phyloP scores from a whole-genome alignment of 2,797 vertebrate species.

The Carduelis carduelis region DNA sequence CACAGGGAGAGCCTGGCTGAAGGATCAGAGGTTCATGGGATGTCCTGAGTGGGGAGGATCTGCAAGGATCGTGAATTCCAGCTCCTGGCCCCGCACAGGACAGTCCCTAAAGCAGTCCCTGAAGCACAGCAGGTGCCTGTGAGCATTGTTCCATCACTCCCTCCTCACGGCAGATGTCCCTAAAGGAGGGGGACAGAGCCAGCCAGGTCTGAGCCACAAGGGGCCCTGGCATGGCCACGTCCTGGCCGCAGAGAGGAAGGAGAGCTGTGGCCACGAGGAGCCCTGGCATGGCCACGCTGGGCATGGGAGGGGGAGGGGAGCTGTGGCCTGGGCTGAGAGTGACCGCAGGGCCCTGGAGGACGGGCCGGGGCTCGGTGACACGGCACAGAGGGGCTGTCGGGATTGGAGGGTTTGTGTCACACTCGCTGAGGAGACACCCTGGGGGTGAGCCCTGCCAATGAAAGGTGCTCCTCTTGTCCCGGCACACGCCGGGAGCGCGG shows the following conservation, averaged over 20 bases:
- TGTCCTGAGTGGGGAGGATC: neutral
- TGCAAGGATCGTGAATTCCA: fast-evolving
- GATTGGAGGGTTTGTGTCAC: neutral
- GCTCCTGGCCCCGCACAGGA: neutral
- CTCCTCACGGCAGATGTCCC: neutral
- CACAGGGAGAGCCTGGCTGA: fast-evolving
- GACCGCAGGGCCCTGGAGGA: neutral
- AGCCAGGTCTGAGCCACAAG: neutral
- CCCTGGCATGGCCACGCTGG: neutral
- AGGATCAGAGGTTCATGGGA: fast-evolving
- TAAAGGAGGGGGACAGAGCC: neutral
- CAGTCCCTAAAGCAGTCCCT: too few relatives aligned
- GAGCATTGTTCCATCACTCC: fast-evolving
- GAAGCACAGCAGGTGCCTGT: fast-evolving
- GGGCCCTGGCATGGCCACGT: neutral
- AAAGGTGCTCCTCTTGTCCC: neutral
- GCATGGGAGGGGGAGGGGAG: neutral
- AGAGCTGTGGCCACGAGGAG: neutral
- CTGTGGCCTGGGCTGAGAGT: too few relatives aligned
- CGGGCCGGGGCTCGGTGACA: neutral
- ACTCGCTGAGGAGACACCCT: fast-evolving
- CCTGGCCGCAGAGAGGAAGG: neutral
- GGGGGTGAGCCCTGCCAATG: fast-evolving
- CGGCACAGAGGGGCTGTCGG: fast-evolving
- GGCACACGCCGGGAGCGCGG: fast-evolving